Conservation (phyloP, 1,140 invertebrate species). For the Lordiphosa mommai region DNA sequence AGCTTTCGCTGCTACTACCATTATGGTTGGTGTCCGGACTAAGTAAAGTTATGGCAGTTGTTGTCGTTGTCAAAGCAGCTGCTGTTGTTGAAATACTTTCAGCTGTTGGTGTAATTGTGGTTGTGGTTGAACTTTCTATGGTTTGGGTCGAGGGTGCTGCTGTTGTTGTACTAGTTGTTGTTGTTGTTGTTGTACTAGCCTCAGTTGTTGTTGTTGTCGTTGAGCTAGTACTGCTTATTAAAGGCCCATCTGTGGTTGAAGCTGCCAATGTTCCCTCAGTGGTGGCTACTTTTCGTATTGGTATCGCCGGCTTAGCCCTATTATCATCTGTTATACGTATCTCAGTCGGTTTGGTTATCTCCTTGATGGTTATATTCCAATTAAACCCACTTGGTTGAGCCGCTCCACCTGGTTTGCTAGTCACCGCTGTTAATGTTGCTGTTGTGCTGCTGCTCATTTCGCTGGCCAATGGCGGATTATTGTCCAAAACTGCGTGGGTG, state of each 20-base stretch:
- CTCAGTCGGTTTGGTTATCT: conserved; percentile 77
- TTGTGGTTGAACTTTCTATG: conserved; percentile 5
- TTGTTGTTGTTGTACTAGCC: conserved; percentile 7
- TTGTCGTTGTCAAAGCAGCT: conserved; percentile 3
- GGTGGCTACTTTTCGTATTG: conserved; percentile 38
- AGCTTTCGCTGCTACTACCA: conserved; percentile 53
- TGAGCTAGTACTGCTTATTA: not conserved
- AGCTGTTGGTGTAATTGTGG: conserved; percentile 4
- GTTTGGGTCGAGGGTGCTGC: conserved; percentile 1
- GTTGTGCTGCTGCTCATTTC: conserved; percentile 23
- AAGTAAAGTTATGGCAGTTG: not conserved
- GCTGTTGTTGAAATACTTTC: conserved; percentile 5
- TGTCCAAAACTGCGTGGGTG: conserved; percentile 51
- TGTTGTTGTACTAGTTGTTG: conserved; percentile 13
- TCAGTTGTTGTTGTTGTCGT: not conserved
- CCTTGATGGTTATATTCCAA: conserved; percentile 79
- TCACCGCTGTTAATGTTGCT: conserved; percentile 11
- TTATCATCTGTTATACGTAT: conserved; percentile 78
- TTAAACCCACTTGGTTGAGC: conserved; percentile 52
- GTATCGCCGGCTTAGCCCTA: conserved; percentile 59
- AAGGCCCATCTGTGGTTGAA: conserved; percentile 27
- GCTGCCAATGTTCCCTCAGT: conserved; percentile 12
- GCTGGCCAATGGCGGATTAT: conserved; percentile 49
- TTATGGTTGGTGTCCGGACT: conserved; percentile 56
- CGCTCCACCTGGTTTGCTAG: conserved; percentile 25